phyloP scores from a whole-genome alignment of 2,113 vertebrate species.

The Climacteris rufus region DNA sequence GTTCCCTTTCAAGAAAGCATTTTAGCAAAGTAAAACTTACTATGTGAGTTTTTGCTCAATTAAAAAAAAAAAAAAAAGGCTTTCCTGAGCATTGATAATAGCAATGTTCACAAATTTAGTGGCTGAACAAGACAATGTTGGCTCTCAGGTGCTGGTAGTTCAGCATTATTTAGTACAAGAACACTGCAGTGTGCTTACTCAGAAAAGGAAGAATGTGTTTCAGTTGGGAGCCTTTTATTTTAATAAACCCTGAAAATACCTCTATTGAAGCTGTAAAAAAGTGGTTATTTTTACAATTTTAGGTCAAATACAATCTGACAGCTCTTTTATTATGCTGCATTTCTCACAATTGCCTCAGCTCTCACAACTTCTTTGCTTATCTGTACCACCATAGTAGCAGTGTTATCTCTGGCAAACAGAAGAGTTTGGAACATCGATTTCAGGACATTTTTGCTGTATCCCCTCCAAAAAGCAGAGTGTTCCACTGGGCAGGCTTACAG shows the following conservation, averaged over 20 bases:
- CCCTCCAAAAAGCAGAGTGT: neutral
- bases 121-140: neutral
- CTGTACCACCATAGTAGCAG: constrained; percentile 22
- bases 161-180: neutral
- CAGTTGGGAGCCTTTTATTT: constrained; percentile 27
- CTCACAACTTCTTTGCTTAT: neutral
- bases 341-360: neutral
- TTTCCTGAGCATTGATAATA: neutral
- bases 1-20: neutral
- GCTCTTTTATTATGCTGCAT: neutral
- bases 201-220: neutral
- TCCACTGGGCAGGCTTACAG: neutral
- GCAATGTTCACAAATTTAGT: neutral
- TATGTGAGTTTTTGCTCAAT: neutral
- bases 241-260: neutral
- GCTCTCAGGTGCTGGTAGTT: neutral
- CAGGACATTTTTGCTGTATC: neutral
- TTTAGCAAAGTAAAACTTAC: neutral
- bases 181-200: neutral
- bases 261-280: neutral
- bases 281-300: neutral
- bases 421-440: neutral
- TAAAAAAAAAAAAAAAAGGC: neutral
- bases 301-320: constrained; percentile 18
- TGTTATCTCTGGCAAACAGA: constrained; percentile 47